Evolutionary conservation across 2,888 invertebrate species (phyloP), one percentile per base, ranked within the genome.

Genomic region (Oscheius sp.): DNA sequence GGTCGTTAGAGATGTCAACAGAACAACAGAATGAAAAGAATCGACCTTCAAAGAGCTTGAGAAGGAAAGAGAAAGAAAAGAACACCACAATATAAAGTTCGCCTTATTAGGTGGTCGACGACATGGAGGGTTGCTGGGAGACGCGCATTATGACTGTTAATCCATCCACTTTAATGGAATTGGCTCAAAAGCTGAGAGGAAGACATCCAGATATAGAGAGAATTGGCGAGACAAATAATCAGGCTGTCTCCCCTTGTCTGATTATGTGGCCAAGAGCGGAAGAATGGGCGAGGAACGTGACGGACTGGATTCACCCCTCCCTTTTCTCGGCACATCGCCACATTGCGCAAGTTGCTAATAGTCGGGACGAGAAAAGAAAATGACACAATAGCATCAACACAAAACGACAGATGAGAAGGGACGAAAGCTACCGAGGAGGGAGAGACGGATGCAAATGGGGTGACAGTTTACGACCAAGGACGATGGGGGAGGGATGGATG

Each of bases 341-440:
- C 58, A 58, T 61, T 61, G 61, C 61, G 61, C 61, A 61, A 61
- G 61, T 41, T 18, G 61, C 45, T 45, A 43, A 61, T 43, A 16
- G 58, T 27, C 49, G n/a, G 5, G 1, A 35, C 35, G 35, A 35
- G 35, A 35, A 35, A 35, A 35, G 35, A 9, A 35, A 27, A 12
- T 23, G 61, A 61, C 61, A 61, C n/a, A n/a, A 61, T 61, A 21
- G 61, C 55, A 55, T n/a, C n/a, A n/a, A n/a, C n/a, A 55, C 55
- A 55, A 55, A 61, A 61, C 21, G 61, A 43, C 23, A 25, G 55
- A 41, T 61, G 43, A 61, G n/a, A n/a, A 41, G 29, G 35, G 35
- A 35, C 5, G 35, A 35, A 6, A 21, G n/a, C n/a, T n/a, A n/a
- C n/a, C 61, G 21, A 25, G 23, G 23, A 55, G 23, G 21, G 53